Evolutionary conservation across 2,113 vertebrate genomes (phyloP).

Genomic region (Mesocricetus auratus): DNA sequence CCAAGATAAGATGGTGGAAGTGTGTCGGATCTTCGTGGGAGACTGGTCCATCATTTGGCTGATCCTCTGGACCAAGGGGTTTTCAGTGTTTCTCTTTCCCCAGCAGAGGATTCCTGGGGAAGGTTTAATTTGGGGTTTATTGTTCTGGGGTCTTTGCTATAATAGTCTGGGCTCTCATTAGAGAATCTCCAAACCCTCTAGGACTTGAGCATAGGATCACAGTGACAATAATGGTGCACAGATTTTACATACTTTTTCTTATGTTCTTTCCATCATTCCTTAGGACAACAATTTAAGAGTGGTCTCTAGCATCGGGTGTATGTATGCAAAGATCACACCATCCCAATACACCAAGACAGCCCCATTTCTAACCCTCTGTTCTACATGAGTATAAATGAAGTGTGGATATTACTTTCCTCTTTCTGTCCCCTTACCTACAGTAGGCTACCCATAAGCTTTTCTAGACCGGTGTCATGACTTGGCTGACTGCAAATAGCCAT

Average conservation of each 20-base stretch:
- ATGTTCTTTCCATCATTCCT: neutral
- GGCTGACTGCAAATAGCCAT: neutral
- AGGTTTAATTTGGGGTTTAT: neutral
- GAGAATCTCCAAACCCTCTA: neutral
- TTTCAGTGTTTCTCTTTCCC: neutral
- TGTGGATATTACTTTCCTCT: neutral
- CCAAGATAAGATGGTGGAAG: neutral
- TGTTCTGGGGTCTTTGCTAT: neutral
- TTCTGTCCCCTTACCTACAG: neutral
- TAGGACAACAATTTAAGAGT: neutral
- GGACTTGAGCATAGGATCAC: neutral
- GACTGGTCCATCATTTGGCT: neutral
- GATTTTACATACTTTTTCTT: neutral
- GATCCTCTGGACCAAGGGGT: neutral
- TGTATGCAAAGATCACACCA: neutral
- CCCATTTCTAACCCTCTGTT: constrained; percentile 41
- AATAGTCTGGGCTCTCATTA: neutral
- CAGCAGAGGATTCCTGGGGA: neutral
- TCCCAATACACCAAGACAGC: neutral
- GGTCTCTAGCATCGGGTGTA: neutral
- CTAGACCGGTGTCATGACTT: neutral
- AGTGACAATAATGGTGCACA: neutral
- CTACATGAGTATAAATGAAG: neutral
- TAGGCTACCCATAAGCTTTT: neutral
- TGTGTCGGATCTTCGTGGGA: neutral